Conservation (phyloP, 2,113 vertebrate genomes). For the Sphaerodactylus townsendi region DNA sequence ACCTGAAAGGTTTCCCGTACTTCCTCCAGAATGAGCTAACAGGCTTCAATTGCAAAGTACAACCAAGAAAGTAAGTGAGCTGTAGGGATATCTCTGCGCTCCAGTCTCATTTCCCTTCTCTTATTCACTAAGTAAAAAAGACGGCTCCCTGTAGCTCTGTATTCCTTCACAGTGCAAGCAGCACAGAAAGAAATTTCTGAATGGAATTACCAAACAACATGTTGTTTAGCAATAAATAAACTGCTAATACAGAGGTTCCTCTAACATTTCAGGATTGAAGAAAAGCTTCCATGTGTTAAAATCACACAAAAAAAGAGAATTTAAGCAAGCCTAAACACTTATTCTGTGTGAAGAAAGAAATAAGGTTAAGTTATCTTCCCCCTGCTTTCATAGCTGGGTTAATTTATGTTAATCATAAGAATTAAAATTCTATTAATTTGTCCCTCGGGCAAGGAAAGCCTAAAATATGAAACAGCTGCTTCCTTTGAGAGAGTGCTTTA, state of each 20-base stretch:
- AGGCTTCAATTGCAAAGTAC: not conserved
- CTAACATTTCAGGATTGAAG: not conserved
- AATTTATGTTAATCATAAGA: slow-evolving; percentile 8
- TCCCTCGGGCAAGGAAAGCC: not conserved
- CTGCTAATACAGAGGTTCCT: not conserved
- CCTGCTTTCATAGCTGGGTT: slow-evolving; percentile 23
- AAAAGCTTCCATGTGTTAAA: not conserved
- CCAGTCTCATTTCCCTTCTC: not conserved
- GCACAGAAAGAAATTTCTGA: not conserved
- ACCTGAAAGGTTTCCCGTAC: not conserved
- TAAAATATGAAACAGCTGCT: slow-evolving; percentile 31
- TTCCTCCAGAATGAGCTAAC: not conserved
- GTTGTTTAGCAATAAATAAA: not conserved
- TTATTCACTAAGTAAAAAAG: not conserved
- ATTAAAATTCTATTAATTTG: slow-evolving; percentile 22
- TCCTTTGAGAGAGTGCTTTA: slow-evolving; percentile 43
- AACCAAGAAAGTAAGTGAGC: slow-evolving; percentile 4
- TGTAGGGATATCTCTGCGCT: not conserved
- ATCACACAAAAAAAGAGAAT: not conserved
- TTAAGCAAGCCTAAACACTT: not conserved
- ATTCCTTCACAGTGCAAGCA: not conserved
- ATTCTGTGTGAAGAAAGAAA: slow-evolving; percentile 25
- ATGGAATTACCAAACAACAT: not conserved
- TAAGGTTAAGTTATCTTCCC: not conserved
- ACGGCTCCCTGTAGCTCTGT: not conserved